A percentile compares a stretch with the other conserved stretches of the same genome.
Evolutionary conservation across 2,797 vertebrate species (phyloP).

Genomic region (Lagothrix lagotricha): DNA sequence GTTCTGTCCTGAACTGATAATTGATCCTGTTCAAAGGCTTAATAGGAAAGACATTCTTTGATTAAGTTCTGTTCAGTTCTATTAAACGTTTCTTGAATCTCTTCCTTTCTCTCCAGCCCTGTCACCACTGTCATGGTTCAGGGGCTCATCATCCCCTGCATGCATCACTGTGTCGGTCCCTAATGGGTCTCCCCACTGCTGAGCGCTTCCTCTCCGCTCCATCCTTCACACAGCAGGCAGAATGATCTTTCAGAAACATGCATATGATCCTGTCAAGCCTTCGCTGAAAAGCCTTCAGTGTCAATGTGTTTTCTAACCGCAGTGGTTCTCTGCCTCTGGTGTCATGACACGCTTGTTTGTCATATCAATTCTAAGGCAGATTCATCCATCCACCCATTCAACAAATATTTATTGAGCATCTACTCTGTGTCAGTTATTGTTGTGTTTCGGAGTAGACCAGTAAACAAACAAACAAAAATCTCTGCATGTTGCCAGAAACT

Average conservation of each 20-base stretch:
- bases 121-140: slow-evolving; percentile 20
- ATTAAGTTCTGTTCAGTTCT: slow-evolving; percentile 37
- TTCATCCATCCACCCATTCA: neutral
- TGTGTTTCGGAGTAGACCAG: neutral
- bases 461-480: slow-evolving; percentile 34
- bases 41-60: slow-evolving; percentile 1
- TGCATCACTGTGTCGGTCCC: neutral
- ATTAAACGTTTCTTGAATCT: slow-evolving; percentile 34
- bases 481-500: slow-evolving; percentile 49
- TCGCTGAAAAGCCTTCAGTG: neutral
- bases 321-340: neutral
- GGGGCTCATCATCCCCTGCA: neutral
- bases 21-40: slow-evolving; percentile 2
- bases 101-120: neutral
- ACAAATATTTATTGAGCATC: slow-evolving; percentile 48
- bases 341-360: slow-evolving; percentile 33
- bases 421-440: neutral
- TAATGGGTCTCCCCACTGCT: neutral
- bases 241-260: slow-evolving; percentile 32
- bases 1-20: neutral
- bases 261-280: neutral
- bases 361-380: neutral
- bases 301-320: neutral
- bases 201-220: neutral
- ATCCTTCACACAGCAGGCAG: slow-evolving; percentile 33